These are phyloP conservation scores for Vespertilio murinus DNA, from an alignment of 2,797 vertebrate genomes.

Conservation along the genomic window DNA sequence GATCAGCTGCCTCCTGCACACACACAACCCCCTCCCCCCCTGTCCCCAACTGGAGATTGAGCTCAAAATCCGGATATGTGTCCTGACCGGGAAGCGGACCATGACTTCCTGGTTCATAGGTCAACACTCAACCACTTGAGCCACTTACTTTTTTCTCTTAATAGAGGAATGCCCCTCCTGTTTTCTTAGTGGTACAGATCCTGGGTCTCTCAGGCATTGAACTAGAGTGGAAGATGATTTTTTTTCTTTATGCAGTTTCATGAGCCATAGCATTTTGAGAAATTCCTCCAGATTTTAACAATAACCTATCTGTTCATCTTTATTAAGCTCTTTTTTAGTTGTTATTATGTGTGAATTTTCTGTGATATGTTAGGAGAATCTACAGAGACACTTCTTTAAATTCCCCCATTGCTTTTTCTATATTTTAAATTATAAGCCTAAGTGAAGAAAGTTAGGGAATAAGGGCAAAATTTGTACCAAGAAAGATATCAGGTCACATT, in stretches of 20 bases:
- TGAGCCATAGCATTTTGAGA: slow-evolving; percentile 12
- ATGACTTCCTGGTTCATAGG: background rate
- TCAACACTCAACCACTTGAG: background rate
- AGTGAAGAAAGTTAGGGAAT: background rate
- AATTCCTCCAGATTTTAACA: slow-evolving; percentile 35
- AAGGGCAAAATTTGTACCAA: background rate
- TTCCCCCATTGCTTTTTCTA: background rate
- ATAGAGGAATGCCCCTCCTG: background rate
- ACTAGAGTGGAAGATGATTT: background rate
- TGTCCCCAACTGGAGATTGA: background rate
- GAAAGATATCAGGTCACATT: background rate
- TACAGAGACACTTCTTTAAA: background rate
- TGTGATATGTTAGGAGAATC: background rate
- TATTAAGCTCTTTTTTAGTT: slow-evolving; percentile 34
- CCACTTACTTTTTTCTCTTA: background rate
- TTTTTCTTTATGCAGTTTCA: background rate
- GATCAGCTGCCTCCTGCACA: background rate
- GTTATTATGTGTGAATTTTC: slow-evolving; percentile 22
- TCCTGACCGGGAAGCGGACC: background rate
- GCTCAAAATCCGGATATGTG: background rate
- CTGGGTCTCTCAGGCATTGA: background rate
- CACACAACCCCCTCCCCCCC: too few relatives aligned
- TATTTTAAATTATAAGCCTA: background rate
- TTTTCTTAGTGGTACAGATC: background rate
- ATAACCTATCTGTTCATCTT: background rate